Evolutionary conservation across 2,888 invertebrate species (phyloP).

Genomic region (Drosophila pegasa): DNA sequence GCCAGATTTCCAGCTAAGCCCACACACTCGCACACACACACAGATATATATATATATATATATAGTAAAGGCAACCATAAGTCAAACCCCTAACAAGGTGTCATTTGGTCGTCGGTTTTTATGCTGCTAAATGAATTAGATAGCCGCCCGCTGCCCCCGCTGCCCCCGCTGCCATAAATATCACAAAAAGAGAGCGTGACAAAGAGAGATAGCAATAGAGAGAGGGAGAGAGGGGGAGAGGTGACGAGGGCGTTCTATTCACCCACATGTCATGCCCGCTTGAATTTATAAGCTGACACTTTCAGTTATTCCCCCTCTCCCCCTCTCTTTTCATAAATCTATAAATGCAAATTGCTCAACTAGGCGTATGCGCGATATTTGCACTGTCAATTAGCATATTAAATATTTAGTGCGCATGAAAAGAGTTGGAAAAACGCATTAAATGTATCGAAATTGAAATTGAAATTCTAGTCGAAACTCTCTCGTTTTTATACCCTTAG

Average conservation of each 20-base stretch:
- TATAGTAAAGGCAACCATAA: conserved; percentile 34
- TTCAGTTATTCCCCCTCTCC: conserved; percentile 42
- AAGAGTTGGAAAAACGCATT: no score
- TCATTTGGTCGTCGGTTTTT: conserved; percentile 51
- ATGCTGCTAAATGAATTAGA: conserved; percentile 67
- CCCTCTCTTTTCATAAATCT: conserved; percentile 38
- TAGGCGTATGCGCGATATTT: conserved; percentile 67
- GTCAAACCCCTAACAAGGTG: conserved; percentile 71
- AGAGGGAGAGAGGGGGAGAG: background rate
- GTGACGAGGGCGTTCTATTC: background rate
- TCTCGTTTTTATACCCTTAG: no score
- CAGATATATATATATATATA: conserved; percentile 3
- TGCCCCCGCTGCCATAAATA: conserved; percentile 48
- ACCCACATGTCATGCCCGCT: conserved; percentile 46
- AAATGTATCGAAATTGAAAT: conserved; percentile 1
- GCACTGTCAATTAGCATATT: conserved; percentile 67
- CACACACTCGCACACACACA: conserved; percentile 17
- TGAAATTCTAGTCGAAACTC: conserved; percentile 44
- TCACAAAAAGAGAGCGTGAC: background rate
- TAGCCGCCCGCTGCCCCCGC: conserved; percentile 24
- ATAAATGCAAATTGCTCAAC: conserved; percentile 66
- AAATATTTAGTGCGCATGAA: conserved; percentile 27
- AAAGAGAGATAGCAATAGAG: background rate
- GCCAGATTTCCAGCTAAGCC: conserved; percentile 70
- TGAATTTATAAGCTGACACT: conserved; percentile 66